These are phyloP conservation scores for Drosophila guanche DNA, from an alignment of 1,140 invertebrate species.

Conservation along the genomic window DNA sequence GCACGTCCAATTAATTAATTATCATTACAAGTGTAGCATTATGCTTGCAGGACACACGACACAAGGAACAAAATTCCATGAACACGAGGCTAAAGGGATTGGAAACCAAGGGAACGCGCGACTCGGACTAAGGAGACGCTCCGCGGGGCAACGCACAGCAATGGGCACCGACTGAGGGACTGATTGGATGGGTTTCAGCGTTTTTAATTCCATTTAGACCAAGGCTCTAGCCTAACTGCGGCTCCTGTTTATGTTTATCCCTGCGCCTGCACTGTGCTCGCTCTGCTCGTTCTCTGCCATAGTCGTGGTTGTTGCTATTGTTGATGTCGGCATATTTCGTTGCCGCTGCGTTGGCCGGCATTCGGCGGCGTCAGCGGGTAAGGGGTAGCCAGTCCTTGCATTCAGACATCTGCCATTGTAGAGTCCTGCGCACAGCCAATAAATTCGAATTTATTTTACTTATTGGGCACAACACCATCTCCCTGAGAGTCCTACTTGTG, in stretches of 20 bases:
- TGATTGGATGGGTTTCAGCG: conserved; percentile 59
- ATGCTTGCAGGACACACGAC: conserved; percentile 23
- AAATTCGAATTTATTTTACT: too few species aligned
- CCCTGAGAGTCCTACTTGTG: too few species aligned
- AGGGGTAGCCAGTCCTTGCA: too few species aligned
- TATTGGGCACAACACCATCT: too few species aligned
- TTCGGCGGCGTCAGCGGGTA: conserved; percentile 9
- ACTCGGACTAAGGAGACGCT: conserved; percentile 31
- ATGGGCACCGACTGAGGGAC: conserved; percentile 57
- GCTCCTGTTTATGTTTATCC: conserved; percentile 75
- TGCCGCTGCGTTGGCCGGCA: conserved; percentile 29
- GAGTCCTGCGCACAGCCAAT: conserved; percentile 2
- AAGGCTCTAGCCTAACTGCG: conserved; percentile 34
- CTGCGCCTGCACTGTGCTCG: conserved; percentile 57
- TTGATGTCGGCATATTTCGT: conserved; percentile 74
- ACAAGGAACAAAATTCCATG: neutral
- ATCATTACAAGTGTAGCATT: conserved; percentile 22
- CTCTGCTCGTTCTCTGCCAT: conserved; percentile 32
- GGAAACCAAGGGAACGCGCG: neutral
- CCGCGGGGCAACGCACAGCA: conserved; percentile 50
- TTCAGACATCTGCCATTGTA: conserved; percentile 1
- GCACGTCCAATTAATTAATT: conserved; percentile 43
- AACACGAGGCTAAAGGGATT: conserved; percentile 1
- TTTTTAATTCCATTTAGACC: conserved; percentile 70
- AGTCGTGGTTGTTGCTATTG: conserved; percentile 43